phyloP scores from a whole-genome alignment of 2,797 vertebrate genomes.

The Trematomus bernacchii region DNA sequence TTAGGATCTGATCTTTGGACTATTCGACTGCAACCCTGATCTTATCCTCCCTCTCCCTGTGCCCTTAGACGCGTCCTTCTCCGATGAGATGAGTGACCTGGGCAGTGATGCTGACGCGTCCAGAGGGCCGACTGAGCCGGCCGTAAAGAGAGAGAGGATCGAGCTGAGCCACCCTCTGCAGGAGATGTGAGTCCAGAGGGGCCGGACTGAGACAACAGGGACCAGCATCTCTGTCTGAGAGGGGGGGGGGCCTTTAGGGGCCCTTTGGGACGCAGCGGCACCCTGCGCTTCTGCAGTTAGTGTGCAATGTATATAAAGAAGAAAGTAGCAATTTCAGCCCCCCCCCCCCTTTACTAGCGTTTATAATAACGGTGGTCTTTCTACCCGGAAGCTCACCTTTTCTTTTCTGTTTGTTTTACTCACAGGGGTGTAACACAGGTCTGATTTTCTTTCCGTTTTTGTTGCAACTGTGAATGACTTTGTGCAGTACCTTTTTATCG shows the following conservation, averaged over 20 bases:
- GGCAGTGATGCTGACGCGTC: constrained; percentile 85
- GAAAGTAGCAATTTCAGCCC: constrained; percentile 55
- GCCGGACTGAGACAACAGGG: not conserved
- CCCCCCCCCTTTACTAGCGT: constrained; percentile 52
- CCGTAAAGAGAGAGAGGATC: constrained; percentile 93
- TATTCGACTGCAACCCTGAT: too few relatives aligned
- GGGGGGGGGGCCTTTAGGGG: constrained; percentile 9
- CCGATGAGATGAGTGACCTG: constrained; percentile 90
- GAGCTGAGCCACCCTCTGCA: constrained; percentile 93
- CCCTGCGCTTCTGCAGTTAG: constrained; percentile 41
- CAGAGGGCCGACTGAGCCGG: constrained; percentile 85
- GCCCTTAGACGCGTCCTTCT: constrained; percentile 84
- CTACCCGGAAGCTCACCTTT: constrained; percentile 40
- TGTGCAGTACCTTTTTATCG: constrained; percentile 73
- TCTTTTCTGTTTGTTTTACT: constrained; percentile 36
- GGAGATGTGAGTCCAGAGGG: constrained; percentile 85
- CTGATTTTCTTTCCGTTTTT: constrained; percentile 55
- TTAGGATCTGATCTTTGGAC: too few relatives aligned
- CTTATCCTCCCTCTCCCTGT: not conserved
- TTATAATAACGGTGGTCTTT: constrained; percentile 33
- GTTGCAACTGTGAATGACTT: constrained; percentile 81
- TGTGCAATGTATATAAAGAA: constrained; percentile 73
- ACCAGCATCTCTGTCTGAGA: constrained; percentile 16
- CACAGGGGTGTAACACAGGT: constrained; percentile 62
- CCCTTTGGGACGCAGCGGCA: constrained; percentile 7